Base-by-base conservation (phyloP, 2,888 invertebrate species). In the Zhuqinia jingwanae region DNA sequence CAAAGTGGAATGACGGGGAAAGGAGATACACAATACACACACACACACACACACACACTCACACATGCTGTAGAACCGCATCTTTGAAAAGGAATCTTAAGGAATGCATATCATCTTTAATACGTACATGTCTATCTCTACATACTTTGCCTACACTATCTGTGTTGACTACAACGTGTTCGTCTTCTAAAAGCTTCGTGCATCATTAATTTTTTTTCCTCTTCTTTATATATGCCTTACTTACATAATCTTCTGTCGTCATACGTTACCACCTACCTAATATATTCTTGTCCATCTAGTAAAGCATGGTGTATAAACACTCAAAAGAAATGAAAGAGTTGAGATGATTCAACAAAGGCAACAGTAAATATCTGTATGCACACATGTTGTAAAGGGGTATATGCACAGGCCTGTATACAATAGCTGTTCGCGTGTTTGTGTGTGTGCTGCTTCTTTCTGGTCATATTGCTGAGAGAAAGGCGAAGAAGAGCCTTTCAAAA, bases 1-100 rank as follows among this genome's bases (percentile, higher is more conserved):
- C 87, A 87, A 87, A 87, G 79, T 45, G 50, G 56, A 68, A 58
- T 53, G 73, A 50, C 53, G 84, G 84, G 77, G 84, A 84, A 84
- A 84, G 25, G 53, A 65, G 84, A 84, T 77, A n/a, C 22, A 47
- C 22, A 25, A n/a, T 47, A 47, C 10, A 70, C 22, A 15, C 10
- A n/a, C n/a, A n/a, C n/a, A n/a, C n/a, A n/a, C n/a, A 45, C 25
- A 47, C 27, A 15, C 15, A 50, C 22, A 10, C 22, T 6, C 50
- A 10, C n/a, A 60, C 6, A 30, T 25, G 13, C 15, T 60, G 6
- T 60, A 30, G 11, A 60, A n/a, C n/a, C n/a, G n/a, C n/a, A n/a
- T n/a, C n/a, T n/a, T n/a, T n/a, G n/a, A n/a, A n/a, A n/a, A 11
- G 11, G 2, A 5, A 17, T 10, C 45, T 36, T 58, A 58, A 58